phyloP scores from a whole-genome alignment of 2,888 invertebrate genomes.

The Hemistola chrysoprasaria region DNA sequence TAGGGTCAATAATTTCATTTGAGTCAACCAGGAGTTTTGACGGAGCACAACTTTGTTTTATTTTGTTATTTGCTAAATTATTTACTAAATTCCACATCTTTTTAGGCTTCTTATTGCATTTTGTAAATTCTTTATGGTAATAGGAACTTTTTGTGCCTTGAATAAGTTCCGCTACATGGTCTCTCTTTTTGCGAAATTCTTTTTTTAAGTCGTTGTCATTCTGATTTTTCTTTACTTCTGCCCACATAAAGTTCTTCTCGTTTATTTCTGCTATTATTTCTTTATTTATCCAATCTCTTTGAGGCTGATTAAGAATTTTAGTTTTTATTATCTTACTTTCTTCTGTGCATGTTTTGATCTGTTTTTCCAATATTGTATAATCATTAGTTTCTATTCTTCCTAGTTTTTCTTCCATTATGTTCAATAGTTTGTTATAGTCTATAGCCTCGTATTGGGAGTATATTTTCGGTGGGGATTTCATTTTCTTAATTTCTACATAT shows the following conservation, averaged over 20 bases:
- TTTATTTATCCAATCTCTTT: slow-evolving; percentile 34
- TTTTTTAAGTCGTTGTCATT: slow-evolving; percentile 13
- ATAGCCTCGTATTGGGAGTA: slow-evolving; percentile 7
- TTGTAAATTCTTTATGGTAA: slow-evolving; percentile 19
- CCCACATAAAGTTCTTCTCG: slow-evolving; percentile 27
- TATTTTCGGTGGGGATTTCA: slow-evolving; percentile 1
- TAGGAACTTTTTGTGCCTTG: slow-evolving; percentile 16
- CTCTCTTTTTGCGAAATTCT: slow-evolving; percentile 10
- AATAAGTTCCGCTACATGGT: slow-evolving; percentile 8
- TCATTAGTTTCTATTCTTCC: too few relatives aligned
- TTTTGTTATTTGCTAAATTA: too few relatives aligned
- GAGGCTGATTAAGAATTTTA: too few relatives aligned
- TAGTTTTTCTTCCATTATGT: too few relatives aligned
- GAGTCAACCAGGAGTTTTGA: slow-evolving; percentile 3
- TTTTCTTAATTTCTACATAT: slow-evolving; percentile 14
- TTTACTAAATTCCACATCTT: slow-evolving; percentile 33
- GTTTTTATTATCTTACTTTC: slow-evolving; percentile 18
- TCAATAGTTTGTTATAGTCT: slow-evolving; percentile 13
- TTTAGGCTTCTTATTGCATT: slow-evolving; percentile 18
- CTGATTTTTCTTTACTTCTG: slow-evolving; percentile 12
- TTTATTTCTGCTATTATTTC: slow-evolving; percentile 24
- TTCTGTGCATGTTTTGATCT: too few relatives aligned
- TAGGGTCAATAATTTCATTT: slow-evolving; percentile 12
- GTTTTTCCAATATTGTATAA: too few relatives aligned
- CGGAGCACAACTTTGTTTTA: slow-evolving; percentile 1